Evolutionary conservation across 2,888 invertebrate genomes (phyloP).

Genomic region (Polyommatus icarus): DNA sequence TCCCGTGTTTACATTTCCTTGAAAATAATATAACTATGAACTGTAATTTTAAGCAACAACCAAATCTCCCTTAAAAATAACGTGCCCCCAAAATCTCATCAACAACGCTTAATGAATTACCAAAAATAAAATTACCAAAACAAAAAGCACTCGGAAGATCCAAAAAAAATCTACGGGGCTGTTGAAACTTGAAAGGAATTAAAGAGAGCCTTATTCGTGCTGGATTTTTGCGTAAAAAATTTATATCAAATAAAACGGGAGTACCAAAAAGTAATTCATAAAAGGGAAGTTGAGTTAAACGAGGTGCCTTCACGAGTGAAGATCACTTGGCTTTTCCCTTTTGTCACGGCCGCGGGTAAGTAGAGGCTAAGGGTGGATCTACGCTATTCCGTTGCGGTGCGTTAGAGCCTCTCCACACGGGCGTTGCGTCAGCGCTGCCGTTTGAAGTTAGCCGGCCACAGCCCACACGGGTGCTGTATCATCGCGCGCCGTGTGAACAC

Average conservation of each 20-base stretch:
- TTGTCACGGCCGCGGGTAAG: neutral
- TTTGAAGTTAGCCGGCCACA: no score
- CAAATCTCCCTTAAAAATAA: neutral
- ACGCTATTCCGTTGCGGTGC: neutral
- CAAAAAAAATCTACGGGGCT: neutral
- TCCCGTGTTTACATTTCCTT: neutral
- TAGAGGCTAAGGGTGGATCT: neutral
- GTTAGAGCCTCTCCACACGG: no score
- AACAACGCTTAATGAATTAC: neutral
- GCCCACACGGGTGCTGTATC: no score
- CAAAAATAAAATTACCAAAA: neutral
- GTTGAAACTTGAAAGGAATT: neutral
- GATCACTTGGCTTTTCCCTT: neutral
- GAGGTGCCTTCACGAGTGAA: neutral
- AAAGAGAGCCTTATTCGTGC: neutral
- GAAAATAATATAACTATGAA: neutral
- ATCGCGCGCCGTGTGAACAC: no score
- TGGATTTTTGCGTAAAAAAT: neutral
- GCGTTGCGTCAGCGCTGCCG: no score
- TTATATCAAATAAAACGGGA: neutral
- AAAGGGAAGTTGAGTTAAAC: slow-evolving; percentile 3
- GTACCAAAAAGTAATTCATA: neutral
- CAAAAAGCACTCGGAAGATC: neutral
- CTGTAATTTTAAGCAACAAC: neutral
- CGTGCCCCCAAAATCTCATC: neutral